Evolutionary conservation across 2,888 invertebrate genomes (phyloP), one percentile per base, ranked within the genome.

Genomic region (Leptothorax acervorum): DNA sequence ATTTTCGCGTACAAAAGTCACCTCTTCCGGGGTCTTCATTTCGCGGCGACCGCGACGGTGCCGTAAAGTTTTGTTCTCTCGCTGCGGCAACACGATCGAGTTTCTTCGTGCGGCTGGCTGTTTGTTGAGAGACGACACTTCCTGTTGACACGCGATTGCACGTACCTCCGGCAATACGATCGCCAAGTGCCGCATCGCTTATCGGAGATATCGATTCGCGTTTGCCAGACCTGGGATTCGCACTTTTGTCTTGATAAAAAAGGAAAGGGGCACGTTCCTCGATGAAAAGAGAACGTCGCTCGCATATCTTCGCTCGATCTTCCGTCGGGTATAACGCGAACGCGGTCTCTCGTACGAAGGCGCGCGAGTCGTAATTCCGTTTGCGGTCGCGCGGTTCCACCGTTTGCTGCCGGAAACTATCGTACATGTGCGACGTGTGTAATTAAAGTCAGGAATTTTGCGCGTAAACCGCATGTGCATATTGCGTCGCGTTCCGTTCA

Each of bases 141-240:
- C 73, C 82, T 65, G 82, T 73, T 83, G 63, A 76, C 82, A 55
- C 66, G 66, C 55, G 35, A 48, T 51, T 76, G 68, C 74, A 74
- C 65, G 63, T 74, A 63, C n/a, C 53, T 45, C 45, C 62, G 66
- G 48, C 60, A 71, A 74, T 45, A 31, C 63, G 55, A 75, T 82
- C 53, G 81, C 28, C 71, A 39, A 15, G 18, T 45, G 42, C 12
- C 53, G 68, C 71, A 8, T 42, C 23, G 75, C 31, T 51, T 42
- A 55, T 66, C 66, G 55, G 51, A 66, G 51, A 62, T 70, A 78
- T 78, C 66, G 68, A 83, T 83, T 78, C 48, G 62, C 31, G 45
- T 55, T 42, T 31, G 23, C 31, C 18, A 23, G 18, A 11, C 42
- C 12, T 28, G 55, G 45, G 57, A 53, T 23, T 57, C 66, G 60